Percentiles rank a stretch among this genome's conserved stretches.
Conservation (phyloP, 2,113 vertebrate species). For the Oxygymnocypris stewartii region DNA sequence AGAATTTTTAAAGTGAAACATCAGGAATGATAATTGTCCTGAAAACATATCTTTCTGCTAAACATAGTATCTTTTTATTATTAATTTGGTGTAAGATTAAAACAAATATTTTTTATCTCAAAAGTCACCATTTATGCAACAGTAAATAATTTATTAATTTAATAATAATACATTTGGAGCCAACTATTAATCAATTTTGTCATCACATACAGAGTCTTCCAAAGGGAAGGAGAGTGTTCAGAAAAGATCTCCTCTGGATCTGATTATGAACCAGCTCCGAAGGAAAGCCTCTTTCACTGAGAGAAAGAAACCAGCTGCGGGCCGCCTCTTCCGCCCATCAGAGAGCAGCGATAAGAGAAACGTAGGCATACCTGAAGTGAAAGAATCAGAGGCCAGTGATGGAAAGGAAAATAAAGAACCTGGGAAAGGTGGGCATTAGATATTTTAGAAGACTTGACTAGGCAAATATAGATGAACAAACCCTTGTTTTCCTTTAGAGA, state of each 20-base stretch:
- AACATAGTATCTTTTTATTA: neutral
- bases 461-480: neutral
- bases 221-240: slow-evolving; percentile 60
- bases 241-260: slow-evolving; percentile 73
- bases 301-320: slow-evolving; percentile 71
- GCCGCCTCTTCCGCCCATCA: slow-evolving; percentile 72
- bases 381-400: slow-evolving; percentile 49
- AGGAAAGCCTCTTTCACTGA: slow-evolving; percentile 70
- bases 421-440: slow-evolving; percentile 54
- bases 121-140: neutral
- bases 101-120: neutral
- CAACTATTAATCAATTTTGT: neutral
- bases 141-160: neutral
- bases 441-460: neutral
- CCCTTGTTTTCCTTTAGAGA: slow-evolving; percentile 45
- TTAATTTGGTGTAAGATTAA: neutral
- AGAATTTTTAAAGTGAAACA: no score
- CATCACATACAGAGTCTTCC: slow-evolving; percentile 60
- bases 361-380: slow-evolving; percentile 60
- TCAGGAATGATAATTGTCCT: no score
- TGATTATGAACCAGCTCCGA: slow-evolving; percentile 78
- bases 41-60: no score
- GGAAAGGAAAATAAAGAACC: slow-evolving; percentile 46
- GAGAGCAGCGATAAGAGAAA: slow-evolving; percentile 65
- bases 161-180: neutral